Conservation (phyloP, 37 sponge, comb jelly and placozoan genomes). For the Beroe forskalii region DNA sequence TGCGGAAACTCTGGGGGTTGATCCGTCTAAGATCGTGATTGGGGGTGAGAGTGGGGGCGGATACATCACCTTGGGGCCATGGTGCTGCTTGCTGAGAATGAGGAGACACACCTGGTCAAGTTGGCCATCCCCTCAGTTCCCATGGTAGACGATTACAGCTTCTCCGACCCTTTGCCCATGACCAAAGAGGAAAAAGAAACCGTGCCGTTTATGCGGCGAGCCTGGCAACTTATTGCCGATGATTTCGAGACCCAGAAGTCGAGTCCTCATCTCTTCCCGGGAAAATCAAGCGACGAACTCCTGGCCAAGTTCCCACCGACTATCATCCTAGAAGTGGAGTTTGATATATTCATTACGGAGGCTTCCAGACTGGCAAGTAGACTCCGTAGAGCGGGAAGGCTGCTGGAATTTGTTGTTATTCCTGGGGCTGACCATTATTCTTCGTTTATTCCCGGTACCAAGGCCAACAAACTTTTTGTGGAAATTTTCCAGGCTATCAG, state of each 20-base stretch:
- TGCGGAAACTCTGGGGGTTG: conserved; percentile 8
- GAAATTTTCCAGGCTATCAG: neutral
- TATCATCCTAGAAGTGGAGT: neutral
- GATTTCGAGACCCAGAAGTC: conserved; percentile 14
- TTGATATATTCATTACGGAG: conserved; percentile 29
- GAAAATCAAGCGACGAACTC: conserved; percentile 9
- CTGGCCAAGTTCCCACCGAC: conserved; percentile 40
- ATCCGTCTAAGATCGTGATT: neutral
- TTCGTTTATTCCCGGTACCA: neutral
- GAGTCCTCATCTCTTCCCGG: conserved; percentile 33
- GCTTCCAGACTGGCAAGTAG: neutral
- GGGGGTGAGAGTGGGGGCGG: conserved; percentile 11
- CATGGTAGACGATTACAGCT: conserved; percentile 48
- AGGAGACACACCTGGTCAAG: neutral
- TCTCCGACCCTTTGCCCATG: conserved; percentile 16
- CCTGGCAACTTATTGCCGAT: conserved; percentile 8
- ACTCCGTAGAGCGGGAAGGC: conserved; percentile 26
- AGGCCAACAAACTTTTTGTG: neutral
- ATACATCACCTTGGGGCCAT: neutral
- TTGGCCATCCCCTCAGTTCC: conserved; percentile 6
- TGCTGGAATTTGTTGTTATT: conserved; percentile 12
- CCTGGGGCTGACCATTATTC: neutral
- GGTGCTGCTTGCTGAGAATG: conserved; percentile 9
- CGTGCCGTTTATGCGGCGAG: neutral
- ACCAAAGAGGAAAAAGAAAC: neutral